phyloP scores from a whole-genome alignment of 2,113 vertebrate species.

The Pheucticus melanocephalus region DNA sequence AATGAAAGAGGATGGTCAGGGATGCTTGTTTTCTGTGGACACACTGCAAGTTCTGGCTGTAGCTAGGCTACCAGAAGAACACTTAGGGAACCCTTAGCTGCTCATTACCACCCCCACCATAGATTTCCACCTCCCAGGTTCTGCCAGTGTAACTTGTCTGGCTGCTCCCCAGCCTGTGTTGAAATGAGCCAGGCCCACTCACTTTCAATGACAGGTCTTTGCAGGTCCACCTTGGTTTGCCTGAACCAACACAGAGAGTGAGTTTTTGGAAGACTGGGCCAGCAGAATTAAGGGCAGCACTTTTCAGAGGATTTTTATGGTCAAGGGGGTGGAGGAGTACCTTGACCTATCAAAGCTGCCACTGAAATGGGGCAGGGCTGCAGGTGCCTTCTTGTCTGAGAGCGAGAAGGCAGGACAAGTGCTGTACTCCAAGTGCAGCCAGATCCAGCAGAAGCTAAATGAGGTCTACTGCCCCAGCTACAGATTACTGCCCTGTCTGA shows the following conservation, averaged over 20 bases:
- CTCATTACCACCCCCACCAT: neutral
- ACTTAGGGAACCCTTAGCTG: neutral
- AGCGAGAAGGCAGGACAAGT: neutral
- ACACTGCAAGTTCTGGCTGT: neutral
- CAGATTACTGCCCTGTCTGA: neutral
- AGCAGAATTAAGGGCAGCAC: neutral
- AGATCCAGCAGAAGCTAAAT: neutral
- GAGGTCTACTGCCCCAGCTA: neutral
- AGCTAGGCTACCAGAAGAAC: neutral
- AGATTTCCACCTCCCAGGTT: neutral
- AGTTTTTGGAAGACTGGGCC: neutral
- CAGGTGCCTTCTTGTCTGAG: neutral
- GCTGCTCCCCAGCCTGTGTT: neutral
- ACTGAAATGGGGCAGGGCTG: neutral
- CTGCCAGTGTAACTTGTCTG: conserved; percentile 15
- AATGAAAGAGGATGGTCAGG: neutral
- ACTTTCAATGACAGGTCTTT: neutral
- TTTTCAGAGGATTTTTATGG: neutral
- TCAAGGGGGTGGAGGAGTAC: rapidly evolving
- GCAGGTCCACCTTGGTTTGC: neutral
- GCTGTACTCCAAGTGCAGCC: neutral
- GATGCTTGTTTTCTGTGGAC: neutral
- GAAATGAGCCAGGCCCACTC: neutral
- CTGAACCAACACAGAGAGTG: neutral
- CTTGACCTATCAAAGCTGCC: neutral